phyloP scores from a whole-genome alignment of 2,113 vertebrate species.

The Stercorarius parasiticus region DNA sequence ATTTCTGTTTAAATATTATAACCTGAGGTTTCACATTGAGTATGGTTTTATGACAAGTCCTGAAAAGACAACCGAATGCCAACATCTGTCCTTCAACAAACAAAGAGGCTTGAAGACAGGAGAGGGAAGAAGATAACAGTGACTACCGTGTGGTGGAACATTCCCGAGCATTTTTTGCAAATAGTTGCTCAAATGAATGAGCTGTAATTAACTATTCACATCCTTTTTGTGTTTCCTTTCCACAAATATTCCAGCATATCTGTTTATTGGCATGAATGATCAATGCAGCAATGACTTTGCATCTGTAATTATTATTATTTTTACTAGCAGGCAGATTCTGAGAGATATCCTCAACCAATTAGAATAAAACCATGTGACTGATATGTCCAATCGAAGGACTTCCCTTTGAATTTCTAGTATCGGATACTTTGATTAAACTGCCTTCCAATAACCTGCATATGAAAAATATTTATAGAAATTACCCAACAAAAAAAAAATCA shows the following conservation, averaged over 20 bases:
- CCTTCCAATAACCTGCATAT: slow-evolving; percentile 14
- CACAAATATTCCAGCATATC: slow-evolving; percentile 50
- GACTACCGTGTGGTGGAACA: not conserved
- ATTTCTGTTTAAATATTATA: not conserved
- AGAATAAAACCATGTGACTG: not conserved
- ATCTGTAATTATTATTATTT: slow-evolving; percentile 61
- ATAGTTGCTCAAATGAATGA: slow-evolving; percentile 46
- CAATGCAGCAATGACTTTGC: slow-evolving; percentile 24
- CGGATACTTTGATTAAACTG: not conserved
- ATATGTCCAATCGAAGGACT: not conserved
- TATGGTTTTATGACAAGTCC: not conserved
- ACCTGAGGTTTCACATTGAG: not conserved
- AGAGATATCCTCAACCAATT: slow-evolving; percentile 9
- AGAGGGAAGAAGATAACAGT: not conserved
- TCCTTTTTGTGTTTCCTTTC: slow-evolving; percentile 47
- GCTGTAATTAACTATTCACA: slow-evolving; percentile 67
- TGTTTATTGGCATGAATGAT: slow-evolving; percentile 52
- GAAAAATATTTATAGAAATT: slow-evolving; percentile 38
- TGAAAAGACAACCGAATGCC: not conserved
- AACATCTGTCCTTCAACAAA: slow-evolving; percentile 6
- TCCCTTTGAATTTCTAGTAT: not conserved
- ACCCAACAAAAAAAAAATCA: not conserved
- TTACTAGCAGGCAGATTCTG: slow-evolving; percentile 33
- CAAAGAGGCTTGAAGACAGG: not conserved
- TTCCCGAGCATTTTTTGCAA: slow-evolving; percentile 29